phyloP scores from a whole-genome alignment of 2,888 invertebrate species.

The Acrobasis consociella region DNA sequence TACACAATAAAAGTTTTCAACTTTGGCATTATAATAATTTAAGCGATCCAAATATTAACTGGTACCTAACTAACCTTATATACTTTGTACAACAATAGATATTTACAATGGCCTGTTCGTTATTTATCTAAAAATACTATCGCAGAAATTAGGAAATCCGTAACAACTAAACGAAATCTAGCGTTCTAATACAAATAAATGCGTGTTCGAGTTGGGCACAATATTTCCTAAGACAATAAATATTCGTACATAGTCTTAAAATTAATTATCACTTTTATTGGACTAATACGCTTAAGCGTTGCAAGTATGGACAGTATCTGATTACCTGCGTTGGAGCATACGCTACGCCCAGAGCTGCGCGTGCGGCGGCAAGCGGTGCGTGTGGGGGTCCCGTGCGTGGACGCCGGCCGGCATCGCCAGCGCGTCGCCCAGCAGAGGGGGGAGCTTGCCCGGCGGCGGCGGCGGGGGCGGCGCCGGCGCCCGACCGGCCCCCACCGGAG shows the following conservation, averaged over 20 bases:
- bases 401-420: slow-evolving; percentile 70
- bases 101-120: slow-evolving; percentile 58
- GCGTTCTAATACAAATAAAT: slow-evolving; percentile 65
- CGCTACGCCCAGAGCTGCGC: slow-evolving; percentile 92
- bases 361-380: slow-evolving; percentile 84
- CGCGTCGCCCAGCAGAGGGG: slow-evolving; percentile 81
- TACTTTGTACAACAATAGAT: slow-evolving; percentile 36
- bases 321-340: slow-evolving; percentile 86
- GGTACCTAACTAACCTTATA: slow-evolving; percentile 19
- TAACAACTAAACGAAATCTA: slow-evolving; percentile 61
- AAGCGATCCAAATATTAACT: slow-evolving; percentile 44
- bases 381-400: slow-evolving; percentile 68
- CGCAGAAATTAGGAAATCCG: slow-evolving; percentile 77
- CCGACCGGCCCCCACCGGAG: slow-evolving; percentile 79
- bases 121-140: slow-evolving; percentile 68
- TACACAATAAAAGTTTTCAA: slow-evolving; percentile 72
- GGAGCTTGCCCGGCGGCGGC: slow-evolving; percentile 84
- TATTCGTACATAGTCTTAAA: slow-evolving; percentile 61
- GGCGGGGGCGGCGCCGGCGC: slow-evolving; percentile 84
- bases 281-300: slow-evolving; percentile 82
- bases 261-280: slow-evolving; percentile 78
- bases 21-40: slow-evolving; percentile 78
- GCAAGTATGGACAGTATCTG: slow-evolving; percentile 66
- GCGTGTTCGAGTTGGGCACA: slow-evolving; percentile 48
- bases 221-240: slow-evolving; percentile 60